Conservation (phyloP, 2,113 vertebrate species). For the Tenebrosternarchus preto region DNA sequence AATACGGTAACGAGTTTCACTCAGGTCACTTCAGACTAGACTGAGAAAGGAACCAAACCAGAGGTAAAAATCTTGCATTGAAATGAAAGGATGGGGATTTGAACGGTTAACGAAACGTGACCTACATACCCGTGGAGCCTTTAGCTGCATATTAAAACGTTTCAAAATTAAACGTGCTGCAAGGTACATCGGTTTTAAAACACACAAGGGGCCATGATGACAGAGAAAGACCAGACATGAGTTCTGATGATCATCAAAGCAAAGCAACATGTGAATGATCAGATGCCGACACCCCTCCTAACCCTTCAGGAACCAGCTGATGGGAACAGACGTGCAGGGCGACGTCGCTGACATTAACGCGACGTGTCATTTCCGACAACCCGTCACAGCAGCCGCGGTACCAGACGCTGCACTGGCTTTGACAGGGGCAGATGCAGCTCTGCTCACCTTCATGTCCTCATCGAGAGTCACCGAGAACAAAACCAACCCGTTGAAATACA, state of each 20-base stretch:
- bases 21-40: no score
- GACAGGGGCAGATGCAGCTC: neutral
- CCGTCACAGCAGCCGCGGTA: no score
- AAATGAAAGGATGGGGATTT: no score
- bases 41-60: no score
- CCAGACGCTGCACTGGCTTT: neutral
- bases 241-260: neutral
- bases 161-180: neutral
- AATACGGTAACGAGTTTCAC: no score
- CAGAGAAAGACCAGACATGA: neutral
- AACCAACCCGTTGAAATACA: neutral
- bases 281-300: constrained; percentile 16
- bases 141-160: no score
- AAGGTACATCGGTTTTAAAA: neutral
- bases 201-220: neutral
- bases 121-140: no score
- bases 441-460: neutral
- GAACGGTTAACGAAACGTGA: no score
- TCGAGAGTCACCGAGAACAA: neutral
- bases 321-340: neutral
- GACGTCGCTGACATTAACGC: constrained; percentile 5
- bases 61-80: no score
- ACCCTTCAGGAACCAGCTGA: neutral
- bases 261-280: constrained; percentile 20
- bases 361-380: neutral